Evolutionary conservation across 2,113 vertebrate species (phyloP), one percentile per base, ranked within the genome.

Genomic region (Sebastes schlegelii): DNA sequence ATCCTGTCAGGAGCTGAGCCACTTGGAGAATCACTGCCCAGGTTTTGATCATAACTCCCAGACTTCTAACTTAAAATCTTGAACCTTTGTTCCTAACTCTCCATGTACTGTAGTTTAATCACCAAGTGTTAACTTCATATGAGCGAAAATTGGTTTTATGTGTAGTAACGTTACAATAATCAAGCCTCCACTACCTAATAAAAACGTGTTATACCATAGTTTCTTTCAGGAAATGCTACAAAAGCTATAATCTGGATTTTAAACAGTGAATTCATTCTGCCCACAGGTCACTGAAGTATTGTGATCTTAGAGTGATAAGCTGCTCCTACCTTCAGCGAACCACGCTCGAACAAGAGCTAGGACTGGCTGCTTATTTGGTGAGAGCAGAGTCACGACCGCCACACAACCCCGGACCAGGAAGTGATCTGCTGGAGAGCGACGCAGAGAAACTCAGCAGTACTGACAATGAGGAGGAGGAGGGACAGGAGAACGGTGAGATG

Each of bases 391-490:
- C 96, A 61, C 96, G 73, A 23, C 87, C 83, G 1, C 89, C 85
- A 1, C 92, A 86, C 45, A 80, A 85, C 70, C 91, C 95, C 58
- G 94, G 92, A 40, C 81, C 93, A 57, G 93, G 91, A 85, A 96
- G 92, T 14, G 97, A 98, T 89, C 89, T 95, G 54, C 84, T 96
- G 58, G 98, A 99, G 94, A 99, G 98, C 49, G 98, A 99, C 12
- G 95, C 95, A 0, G 98, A 99, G 83, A 99, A 98, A 92, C 94
- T 97, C 77, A 97, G 97, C 93, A 96, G 97, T 90, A 98, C 97
- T 0, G 98, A 99, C 92, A 97, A 98, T 2, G 98, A 99, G 90
- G 98, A 99, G 4, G 98, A 99, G 84, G 97, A 97, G 89, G 92
- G 89, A 48, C 93, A 82, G 0, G 94, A 92, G 0, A 96, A 97